phyloP scores from a whole-genome alignment of 2,113 vertebrate species.

The Columba janthina region DNA sequence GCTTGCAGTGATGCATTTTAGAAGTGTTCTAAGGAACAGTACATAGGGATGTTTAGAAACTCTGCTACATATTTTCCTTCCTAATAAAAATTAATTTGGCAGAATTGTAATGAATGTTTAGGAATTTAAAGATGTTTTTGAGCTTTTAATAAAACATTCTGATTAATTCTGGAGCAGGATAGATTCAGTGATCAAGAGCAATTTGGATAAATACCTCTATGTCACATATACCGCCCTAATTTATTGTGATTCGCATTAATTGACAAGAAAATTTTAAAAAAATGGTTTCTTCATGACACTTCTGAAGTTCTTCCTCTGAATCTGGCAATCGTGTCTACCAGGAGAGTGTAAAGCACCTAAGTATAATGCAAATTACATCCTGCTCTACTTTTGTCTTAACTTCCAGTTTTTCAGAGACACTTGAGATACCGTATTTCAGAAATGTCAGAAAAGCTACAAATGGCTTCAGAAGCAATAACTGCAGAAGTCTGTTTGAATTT shows the following conservation, averaged over 20 bases:
- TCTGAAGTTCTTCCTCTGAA: background rate
- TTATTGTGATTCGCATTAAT: background rate
- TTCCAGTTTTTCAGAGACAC: background rate
- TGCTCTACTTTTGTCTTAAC: background rate
- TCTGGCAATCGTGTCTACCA: background rate
- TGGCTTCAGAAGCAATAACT: background rate
- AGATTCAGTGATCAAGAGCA: background rate
- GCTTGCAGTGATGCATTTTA: background rate
- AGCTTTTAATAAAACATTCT: background rate
- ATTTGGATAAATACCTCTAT: background rate
- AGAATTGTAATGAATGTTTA: background rate
- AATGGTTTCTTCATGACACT: background rate
- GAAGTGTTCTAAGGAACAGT: background rate
- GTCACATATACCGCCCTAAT: background rate
- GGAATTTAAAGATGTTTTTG: background rate
- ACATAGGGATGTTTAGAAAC: background rate
- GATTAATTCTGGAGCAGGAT: background rate
- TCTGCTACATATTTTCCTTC: background rate
- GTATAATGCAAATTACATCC: background rate
- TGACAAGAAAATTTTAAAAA: background rate
- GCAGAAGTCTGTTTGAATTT: background rate
- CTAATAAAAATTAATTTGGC: background rate
- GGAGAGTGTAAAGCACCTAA: background rate
- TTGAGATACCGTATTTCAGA: background rate
- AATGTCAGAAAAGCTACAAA: background rate